Evolutionary conservation across 2,797 vertebrate genomes (phyloP), one percentile per base, ranked within the genome.

Genomic region (Leptoclinus maculatus): DNA sequence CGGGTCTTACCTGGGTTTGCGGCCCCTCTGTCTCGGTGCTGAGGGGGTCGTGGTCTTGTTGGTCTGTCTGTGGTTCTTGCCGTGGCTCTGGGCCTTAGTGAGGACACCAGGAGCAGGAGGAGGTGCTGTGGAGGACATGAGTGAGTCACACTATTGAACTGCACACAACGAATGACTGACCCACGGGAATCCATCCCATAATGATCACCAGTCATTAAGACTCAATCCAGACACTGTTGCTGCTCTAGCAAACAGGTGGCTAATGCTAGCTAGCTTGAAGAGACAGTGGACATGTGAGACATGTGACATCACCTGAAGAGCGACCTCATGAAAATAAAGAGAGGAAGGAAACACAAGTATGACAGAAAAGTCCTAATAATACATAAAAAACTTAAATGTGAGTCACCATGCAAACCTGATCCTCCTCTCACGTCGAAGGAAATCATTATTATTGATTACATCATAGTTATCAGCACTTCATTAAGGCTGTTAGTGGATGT

Each of bases 1-100:
- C 1, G 5, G 32, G n/a, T 84, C 93, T 92, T 70, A 96, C 95
- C 94, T 96, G 74, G 95, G 95, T 81, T 95, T 96, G 77, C 95
- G 94, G 69, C 95, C 95, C 69, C 95, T 92, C 85, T 95, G 95
- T 86, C 90, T 95, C 16, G 92, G 93, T 27, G 87, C 90, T 3
- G 93, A 77, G 41, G 81, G 74, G 66, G 47, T 76, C 4, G 83
- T 76, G 17, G 88, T 84, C 86, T 90, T 93, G 83, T 83, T 85
- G 45, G 84, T 57, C 74, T 63, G 88, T 65, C 83, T 78, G 3
- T 88, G 83, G 82, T 80, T 87, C 85, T 74, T 91, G 66, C 76
- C 59, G 4, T 80, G 85, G 79, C 32, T 67, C 8, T 67, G 83
- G 56, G n/a, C 84, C 66, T 83, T 91, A 8, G 67, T 13, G 49